Base-by-base conservation (phyloP, 2,113 vertebrate species). In the Caloenas nicobarica region DNA sequence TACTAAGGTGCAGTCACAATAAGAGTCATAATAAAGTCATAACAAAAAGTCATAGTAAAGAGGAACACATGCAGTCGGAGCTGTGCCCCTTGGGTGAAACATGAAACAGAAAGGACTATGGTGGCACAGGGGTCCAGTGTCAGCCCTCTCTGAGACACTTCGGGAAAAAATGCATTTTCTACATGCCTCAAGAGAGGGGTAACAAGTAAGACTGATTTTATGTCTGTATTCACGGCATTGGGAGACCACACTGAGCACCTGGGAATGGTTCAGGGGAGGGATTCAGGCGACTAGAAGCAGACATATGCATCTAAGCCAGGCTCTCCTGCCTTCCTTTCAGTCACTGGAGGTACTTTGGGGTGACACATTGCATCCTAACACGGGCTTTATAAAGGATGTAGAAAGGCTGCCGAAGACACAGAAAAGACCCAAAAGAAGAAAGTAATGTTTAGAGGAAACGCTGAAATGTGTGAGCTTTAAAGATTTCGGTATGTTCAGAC, bases 391-490 rank as follows among this genome's bases (percentile, higher is more conserved):
- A 42, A 74, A 88, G 29, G 42, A 21, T 44, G 15, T 23, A 38
- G 23, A 58, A 83, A 88, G 6, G 9, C 40, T 51, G 19, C 31
- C 46, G n/a, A 93, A 83, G 58, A 50, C 23, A 69, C 19, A 74
- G 31, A 65, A 62, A 70, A 50, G 22, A 46, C 9, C 2, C 3
- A 0, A 1, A 8, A 25, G 64, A 46, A 48, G 1, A 1, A 69
- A 3, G 26, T 9, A 70, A 40, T 11, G 4, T 36, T 21, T 78
- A 51, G 33, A 91, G 26, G 4, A 79, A 86, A 40, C 14, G 5
- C 22, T 72, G 82, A 80, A 76, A 58, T 62, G 7, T 16, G 17
- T 10, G 29, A 78, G 2, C 7, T 62, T 89, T 53, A 64, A 62
- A 56, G 24, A 5, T 15, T 81, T 83, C 1, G 3, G 19, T 40